Base-by-base conservation (phyloP, 2,888 invertebrate genomes). In the Erannis defoliaria region DNA sequence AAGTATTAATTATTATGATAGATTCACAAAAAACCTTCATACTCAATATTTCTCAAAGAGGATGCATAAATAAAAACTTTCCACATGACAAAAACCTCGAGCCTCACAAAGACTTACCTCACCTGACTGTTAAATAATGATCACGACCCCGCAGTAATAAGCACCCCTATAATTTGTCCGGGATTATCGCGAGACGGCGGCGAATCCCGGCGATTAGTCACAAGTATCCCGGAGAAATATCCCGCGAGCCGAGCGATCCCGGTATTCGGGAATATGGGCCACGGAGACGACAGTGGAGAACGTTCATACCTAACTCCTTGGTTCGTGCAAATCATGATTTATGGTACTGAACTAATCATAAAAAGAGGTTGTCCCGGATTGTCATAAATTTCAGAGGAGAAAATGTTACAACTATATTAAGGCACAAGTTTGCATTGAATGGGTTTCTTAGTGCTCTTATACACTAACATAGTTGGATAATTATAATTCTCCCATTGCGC, bases 151-250 rank as follows among this genome's bases (percentile, higher is more conserved):
- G 70, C 82, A 75, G 77, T 81, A 80, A 84, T 86, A 84, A 89
- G 86, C 86, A 76, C 89, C 88, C 88, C 85, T 86, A 89, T 90
- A 89, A 90, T 90, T 91, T 89, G 88, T 84, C 84, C 85, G 78
- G 89, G 90, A 92, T 92, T 91, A 91, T 87, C 90, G 81, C 82
- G 85, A 87, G 88, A 86, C 88, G 89, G 80, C 84, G 81, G 81
- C 78, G 85, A 88, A 90, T 90, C 91, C 90, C 78, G 74, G 82
- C 90, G 92, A 92, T 92, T 92, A 92, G 92, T 91, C 90, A 89
- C 89, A 88, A 90, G 89, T 85, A 89, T 88, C 89, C 86, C 88
- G 83, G 81, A 85, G 62, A 56, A 61, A 62, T 62, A 86, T 77
- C 74, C 75, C 69, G 62, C 67, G 71, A 67, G 57, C 68, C 68